Base-by-base conservation (phyloP, 2,888 invertebrate genomes). In the Isotomurus palustris region DNA sequence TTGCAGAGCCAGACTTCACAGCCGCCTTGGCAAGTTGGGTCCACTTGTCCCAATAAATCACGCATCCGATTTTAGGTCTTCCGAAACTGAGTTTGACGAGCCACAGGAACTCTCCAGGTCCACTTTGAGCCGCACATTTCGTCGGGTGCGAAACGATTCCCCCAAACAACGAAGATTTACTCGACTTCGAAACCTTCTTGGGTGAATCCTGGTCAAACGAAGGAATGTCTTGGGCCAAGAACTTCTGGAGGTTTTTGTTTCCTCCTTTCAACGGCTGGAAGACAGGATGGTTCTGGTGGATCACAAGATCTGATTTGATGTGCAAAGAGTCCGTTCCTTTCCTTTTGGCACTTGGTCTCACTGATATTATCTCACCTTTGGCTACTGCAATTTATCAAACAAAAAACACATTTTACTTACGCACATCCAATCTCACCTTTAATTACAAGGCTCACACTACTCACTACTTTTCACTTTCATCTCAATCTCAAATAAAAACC, bases 41-140 rank as follows among this genome's bases (percentile, higher is more conserved):
- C 62, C 62, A 62, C 36, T 50, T 56, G 45, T 62, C 58, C 58
- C 59, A 62, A 32, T 62, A 59, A 21, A 62, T 17, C n/a, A 59
- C 62, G 29, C 62, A 62, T 19, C 49, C 51, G 2, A 56, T 53
- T 49, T 59, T 53, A 3, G 62, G 62, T 40, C 43, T 27, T 17
- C 58, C 62, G 25, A 62, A 62, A 24, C 62, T 50, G 28, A 62
- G 47, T 22, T 62, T 58, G 53, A 59, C 56, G 3, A 62, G 40
- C 62, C 62, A 62, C n/a, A 62, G 52, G 40, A 59, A 62, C 24
- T 62, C 56, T 19, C 62, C 62, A 2, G 56, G 53, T 19, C 62
- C 62, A 43, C 14, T 50, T 43, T 59, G 59, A 14, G 62, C 58
- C 2, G 49, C 36, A 28, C 62, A 62, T 45, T 53, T 50, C 2